Evolutionary conservation across 2,888 invertebrate genomes (phyloP).

Genomic region (Caenorhabditis sp.): DNA sequence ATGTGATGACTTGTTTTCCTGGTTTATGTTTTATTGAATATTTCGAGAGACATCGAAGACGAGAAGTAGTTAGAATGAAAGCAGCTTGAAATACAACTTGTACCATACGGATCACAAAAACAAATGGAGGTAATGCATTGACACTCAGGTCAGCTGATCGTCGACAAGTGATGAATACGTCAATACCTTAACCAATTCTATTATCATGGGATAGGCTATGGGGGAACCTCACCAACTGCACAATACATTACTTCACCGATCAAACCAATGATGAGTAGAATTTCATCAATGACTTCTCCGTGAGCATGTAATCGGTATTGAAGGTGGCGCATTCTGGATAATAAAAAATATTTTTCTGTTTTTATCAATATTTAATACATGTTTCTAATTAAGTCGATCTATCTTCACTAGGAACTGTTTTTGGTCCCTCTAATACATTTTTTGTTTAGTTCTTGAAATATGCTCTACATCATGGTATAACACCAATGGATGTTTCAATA

Average conservation of each 20-base stretch:
- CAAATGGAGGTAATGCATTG: slow-evolving; percentile 50
- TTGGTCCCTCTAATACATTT: no score
- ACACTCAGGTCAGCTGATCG: slow-evolving; percentile 27
- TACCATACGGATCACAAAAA: slow-evolving; percentile 60
- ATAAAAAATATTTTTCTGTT: not conserved
- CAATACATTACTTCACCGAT: slow-evolving; percentile 67
- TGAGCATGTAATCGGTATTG: slow-evolving; percentile 63
- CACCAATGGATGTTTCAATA: no score
- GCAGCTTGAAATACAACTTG: slow-evolving; percentile 69
- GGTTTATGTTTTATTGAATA: slow-evolving; percentile 52
- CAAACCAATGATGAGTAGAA: slow-evolving; percentile 65
- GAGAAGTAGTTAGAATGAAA: slow-evolving; percentile 62
- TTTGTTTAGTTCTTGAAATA: no score
- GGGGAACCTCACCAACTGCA: slow-evolving; percentile 35
- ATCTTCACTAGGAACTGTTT: no score
- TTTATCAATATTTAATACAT: no score
- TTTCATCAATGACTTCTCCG: slow-evolving; percentile 68
- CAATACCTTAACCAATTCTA: slow-evolving; percentile 33
- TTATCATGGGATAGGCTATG: not conserved
- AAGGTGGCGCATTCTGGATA: slow-evolving; percentile 61
- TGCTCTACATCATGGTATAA: no score
- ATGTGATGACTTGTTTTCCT: slow-evolving; percentile 70
- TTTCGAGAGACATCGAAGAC: slow-evolving; percentile 45
- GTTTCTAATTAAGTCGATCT: no score
- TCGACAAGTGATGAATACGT: slow-evolving; percentile 43